phyloP scores from a whole-genome alignment of 2,797 vertebrate genomes.

The Parotocinclus haroldoi region DNA sequence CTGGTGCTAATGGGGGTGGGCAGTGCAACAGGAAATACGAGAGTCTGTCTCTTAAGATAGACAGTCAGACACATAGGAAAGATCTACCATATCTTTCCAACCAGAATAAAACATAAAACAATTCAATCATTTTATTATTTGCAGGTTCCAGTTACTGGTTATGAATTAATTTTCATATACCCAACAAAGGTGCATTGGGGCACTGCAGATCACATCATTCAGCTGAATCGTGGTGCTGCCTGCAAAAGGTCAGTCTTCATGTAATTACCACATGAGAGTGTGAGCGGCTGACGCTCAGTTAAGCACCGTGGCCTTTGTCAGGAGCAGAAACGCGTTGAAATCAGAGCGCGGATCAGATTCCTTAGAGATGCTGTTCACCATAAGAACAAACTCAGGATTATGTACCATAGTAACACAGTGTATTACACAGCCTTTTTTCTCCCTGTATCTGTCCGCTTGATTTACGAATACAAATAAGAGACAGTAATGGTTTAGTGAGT shows the following conservation, averaged over 20 bases:
- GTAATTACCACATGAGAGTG: constrained; percentile 21
- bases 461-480: constrained; percentile 26
- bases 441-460: not conserved
- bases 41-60: not conserved
- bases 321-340: constrained; percentile 41
- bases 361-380: constrained; percentile 18
- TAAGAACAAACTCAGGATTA: constrained; percentile 47
- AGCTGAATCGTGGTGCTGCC: constrained; percentile 1
- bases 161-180: not conserved
- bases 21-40: constrained; percentile 1
- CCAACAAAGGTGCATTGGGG: too few species aligned
- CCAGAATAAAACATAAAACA: too few species aligned
- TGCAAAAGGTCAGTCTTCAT: constrained; percentile 26
- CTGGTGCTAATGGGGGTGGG: constrained; percentile 27
- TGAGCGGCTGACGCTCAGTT: constrained; percentile 27
- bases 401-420: constrained; percentile 54
- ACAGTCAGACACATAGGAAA: not conserved
- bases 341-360: constrained; percentile 41
- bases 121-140: too few species aligned
- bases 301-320: constrained; percentile 41
- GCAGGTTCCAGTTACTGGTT: not conserved
- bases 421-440: constrained; percentile 1
- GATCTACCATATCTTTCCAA: not conserved
- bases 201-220: not conserved
- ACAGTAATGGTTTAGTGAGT: too few species aligned